Evolutionary conservation across 2,888 invertebrate species (phyloP), one percentile per base, ranked within the genome.

Genomic region (Hypena proboscidalis): DNA sequence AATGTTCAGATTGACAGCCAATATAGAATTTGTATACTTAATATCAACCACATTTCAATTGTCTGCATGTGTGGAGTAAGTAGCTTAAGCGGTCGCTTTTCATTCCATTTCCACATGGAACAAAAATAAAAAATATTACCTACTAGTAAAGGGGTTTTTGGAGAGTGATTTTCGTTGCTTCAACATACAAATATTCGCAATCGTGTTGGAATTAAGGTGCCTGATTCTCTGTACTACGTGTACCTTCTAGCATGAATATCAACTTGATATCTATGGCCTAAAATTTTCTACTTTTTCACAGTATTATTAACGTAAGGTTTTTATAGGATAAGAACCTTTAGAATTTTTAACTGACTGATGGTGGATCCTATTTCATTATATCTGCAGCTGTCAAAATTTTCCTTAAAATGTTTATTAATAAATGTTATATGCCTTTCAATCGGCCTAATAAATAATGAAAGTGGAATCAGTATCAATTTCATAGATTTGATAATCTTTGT

Each of bases 241-340:
- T 51, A 49, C 34, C 32, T 47, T 40, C 19, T 5, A 36, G 5
- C 27, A 43, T 37, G 13, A 36, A 40, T 43, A 48, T 48, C 34
- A 44, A 31, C 49, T 43, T 35, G 29, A 26, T 45, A n/a, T n/a
- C n/a, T n/a, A 45, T 30, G 63, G 53, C 60, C 60, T 67, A 65
- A 48, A 39, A 44, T 72, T 84, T 83, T 83, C 74, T 82, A 87
- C 78, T 79, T 84, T 80, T 84, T 73, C 78, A 84, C 76, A 80
- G 80, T 83, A 77, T 81, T 80, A 80, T 68, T 77, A 75, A 62
- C 48, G 27, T 76, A 74, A 71, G 70, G 61, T 34, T 62, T 47
- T 34, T 22, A 13, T 65, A 58, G 39, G 27, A 31, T 69, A 67
- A 49, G 42, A 41, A 49, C 33, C 33, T 46, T 46, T 37, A 35